A percentile compares a stretch with the other conserved stretches of the same genome.
These are phyloP conservation scores for Eucera pruinosa DNA, from an alignment of 2,888 invertebrate genomes.

Conservation along the genomic window DNA sequence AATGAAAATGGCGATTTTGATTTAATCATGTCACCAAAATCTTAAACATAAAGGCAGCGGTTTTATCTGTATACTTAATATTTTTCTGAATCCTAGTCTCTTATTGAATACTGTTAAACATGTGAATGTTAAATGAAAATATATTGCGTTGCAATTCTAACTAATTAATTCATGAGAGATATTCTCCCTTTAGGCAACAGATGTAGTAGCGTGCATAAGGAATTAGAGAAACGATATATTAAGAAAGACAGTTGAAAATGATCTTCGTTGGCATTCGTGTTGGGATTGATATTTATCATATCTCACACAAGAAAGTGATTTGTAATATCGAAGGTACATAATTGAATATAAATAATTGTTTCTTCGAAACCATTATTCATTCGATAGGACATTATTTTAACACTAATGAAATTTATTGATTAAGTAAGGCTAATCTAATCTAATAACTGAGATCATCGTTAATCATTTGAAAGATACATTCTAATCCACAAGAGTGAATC, in stretches of 20 bases:
- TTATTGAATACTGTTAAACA: too few relatives aligned
- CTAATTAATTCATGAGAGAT: background rate
- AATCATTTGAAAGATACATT: too few relatives aligned
- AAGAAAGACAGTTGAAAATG: slow-evolving; percentile 2
- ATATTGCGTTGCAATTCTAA: background rate
- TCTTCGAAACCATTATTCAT: background rate
- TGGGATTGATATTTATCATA: background rate
- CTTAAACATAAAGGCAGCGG: too few relatives aligned
- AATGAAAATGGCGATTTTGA: too few relatives aligned
- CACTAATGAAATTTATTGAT: background rate
- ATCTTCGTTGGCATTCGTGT: background rate
- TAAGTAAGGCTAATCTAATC: too few relatives aligned
- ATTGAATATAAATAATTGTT: background rate
- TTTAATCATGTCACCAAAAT: too few relatives aligned
- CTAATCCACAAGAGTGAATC: too few relatives aligned
- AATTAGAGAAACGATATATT: background rate
- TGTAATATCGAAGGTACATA: background rate
- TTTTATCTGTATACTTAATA: too few relatives aligned
- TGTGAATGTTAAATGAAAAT: too few relatives aligned
- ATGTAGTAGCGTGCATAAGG: background rate
- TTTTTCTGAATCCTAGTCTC: too few relatives aligned
- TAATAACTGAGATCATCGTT: too few relatives aligned
- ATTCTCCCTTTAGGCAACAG: background rate
- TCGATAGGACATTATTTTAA: background rate
- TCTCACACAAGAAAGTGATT: background rate